Evolutionary conservation across 2,113 vertebrate genomes (phyloP).

Genomic region (Oryzias melastigma): DNA sequence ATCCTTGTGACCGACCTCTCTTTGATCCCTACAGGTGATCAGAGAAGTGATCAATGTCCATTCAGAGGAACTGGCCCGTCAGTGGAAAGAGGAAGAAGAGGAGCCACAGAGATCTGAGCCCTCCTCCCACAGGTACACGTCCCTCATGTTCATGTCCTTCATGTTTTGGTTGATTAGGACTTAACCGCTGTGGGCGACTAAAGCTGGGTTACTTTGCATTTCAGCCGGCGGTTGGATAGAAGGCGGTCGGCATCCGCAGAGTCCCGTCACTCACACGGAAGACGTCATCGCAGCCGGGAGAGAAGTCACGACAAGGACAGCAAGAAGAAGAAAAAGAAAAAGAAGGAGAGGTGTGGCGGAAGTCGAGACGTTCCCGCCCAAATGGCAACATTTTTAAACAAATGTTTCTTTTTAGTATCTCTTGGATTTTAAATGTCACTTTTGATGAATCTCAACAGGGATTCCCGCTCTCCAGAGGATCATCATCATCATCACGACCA

Average conservation of each 20-base stretch:
- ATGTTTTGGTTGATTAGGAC: neutral
- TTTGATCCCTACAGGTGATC: slow-evolving; percentile 81
- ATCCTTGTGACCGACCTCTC: neutral
- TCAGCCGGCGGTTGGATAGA: slow-evolving; percentile 47
- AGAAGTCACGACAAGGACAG: slow-evolving; percentile 62
- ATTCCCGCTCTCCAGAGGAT: slow-evolving; percentile 78
- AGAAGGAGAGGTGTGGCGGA: slow-evolving; percentile 32
- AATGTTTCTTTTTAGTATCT: neutral
- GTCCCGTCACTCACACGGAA: slow-evolving; percentile 75
- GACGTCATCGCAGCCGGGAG: slow-evolving; percentile 74
- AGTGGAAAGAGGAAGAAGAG: slow-evolving; percentile 85
- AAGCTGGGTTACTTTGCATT: neutral
- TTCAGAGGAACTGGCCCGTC: slow-evolving; percentile 86
- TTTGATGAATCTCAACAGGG: slow-evolving; percentile 65
- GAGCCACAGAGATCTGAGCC: slow-evolving; percentile 44
- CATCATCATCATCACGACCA: slow-evolving; percentile 75
- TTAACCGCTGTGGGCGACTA: neutral
- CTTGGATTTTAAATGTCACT: neutral
- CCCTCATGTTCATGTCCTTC: neutral
- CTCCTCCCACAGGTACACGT: slow-evolving; percentile 74
- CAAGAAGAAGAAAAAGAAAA: slow-evolving; percentile 71
- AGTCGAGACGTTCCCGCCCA: neutral
- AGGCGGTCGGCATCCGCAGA: slow-evolving; percentile 82
- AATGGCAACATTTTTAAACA: no score
- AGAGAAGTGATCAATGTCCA: slow-evolving; percentile 93